Evolutionary conservation across 1,140 invertebrate genomes (phyloP), one percentile per base, ranked within the genome.

Genomic region (Orchestia grillus): DNA sequence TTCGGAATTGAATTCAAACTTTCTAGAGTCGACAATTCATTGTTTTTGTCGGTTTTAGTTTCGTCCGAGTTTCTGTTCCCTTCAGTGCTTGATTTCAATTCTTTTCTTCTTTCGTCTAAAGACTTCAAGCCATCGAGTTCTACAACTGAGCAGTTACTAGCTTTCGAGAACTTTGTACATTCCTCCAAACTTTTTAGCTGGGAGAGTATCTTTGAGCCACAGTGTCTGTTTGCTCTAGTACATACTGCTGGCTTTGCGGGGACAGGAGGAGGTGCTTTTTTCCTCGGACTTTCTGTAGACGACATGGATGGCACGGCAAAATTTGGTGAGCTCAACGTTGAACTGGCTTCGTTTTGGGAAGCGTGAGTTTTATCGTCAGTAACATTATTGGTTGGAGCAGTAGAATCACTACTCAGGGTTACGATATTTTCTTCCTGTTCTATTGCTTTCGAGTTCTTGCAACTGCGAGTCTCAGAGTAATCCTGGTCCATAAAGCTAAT

Each of bases 121-220:
- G 95, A 87, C 87, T 87, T 96, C 19, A 97, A n/a, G 41, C 96
- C 96, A 88, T 96, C 96, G 43, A 96, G 95, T 28, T 90, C 95
- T 42, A 94, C 57, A 77, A 44, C 95, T 44, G 41, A 47, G 57
- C 40, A 40, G 19, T 96, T 96, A 23, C 87, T 95, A 40, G 96
- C 95, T 47, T 87, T 91, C 23, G 87, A 96, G 42, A 96, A 95
- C 57, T 96, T 96, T 19, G 95, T 53, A 95, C 96, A 96, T 53
- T 97, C 96, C 47, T 97, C 97, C 36, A 97, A 94, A 95, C 96
- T 96, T 53, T 96, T 96, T 16, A 97, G 92, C 45, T 97, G 96
- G 88, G 97, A 95, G 53, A 91, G 43, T 40, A 97, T 97, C 15
- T 96, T 94, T 44, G 53, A 95, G 41, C 97, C 97, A 87, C 96